Evolutionary conservation across 1,140 invertebrate species (phyloP).

Genomic region (Polypedilum vanderplanki): DNA sequence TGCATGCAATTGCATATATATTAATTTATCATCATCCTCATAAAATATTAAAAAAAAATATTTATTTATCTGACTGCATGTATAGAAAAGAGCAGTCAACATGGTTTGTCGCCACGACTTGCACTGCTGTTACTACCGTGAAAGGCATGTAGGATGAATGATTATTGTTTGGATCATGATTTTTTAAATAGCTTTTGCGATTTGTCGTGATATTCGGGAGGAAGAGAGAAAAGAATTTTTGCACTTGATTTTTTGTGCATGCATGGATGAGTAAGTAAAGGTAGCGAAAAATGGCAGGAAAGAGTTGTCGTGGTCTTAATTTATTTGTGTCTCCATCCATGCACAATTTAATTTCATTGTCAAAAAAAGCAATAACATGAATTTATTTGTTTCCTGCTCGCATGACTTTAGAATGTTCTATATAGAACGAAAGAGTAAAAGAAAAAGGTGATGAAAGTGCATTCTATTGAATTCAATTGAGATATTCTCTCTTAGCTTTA

Average conservation of each 20-base stretch:
- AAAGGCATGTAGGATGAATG: constrained; percentile 6
- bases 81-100: background rate
- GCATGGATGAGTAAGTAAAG: background rate
- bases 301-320: constrained; percentile 3
- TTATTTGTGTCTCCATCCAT: background rate
- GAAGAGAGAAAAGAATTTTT: background rate
- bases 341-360: background rate
- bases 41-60: background rate
- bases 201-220: background rate
- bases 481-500: background rate
- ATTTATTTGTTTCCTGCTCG: constrained; percentile 2
- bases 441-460: background rate
- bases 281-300: background rate
- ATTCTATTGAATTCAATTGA: constrained; percentile 19
- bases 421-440: constrained; percentile 7
- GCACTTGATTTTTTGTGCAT: constrained; percentile 6
- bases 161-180: background rate
- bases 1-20: background rate
- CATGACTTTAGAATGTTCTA: background rate
- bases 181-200: background rate
- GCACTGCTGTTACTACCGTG: background rate
- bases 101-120: constrained; percentile 9
- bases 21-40: background rate
- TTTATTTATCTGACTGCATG: background rate
- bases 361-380: constrained; percentile 7